Evolutionary conservation across 1,140 invertebrate species (phyloP).

Genomic region (Drosophila repleta): DNA sequence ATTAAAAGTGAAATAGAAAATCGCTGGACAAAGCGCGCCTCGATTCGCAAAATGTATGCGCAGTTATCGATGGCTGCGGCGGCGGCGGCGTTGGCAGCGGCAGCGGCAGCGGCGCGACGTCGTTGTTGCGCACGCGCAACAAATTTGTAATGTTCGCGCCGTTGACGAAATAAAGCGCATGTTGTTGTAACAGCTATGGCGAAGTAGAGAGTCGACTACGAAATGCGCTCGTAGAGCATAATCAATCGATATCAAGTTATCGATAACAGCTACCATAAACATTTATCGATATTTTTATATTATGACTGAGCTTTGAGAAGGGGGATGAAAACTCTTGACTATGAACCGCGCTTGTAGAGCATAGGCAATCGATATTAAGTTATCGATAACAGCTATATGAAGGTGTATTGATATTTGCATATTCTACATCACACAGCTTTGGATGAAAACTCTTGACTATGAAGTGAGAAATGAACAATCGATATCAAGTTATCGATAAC

Average conservation of each 20-base stretch:
- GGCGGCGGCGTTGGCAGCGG: neutral
- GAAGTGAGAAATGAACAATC: too few relatives aligned
- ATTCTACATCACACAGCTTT: too few relatives aligned
- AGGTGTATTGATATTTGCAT: too few relatives aligned
- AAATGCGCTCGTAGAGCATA: conserved; percentile 11
- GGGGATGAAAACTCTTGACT: too few relatives aligned
- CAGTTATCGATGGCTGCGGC: conserved; percentile 5
- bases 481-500: neutral
- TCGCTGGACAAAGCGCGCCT: conserved; percentile 30
- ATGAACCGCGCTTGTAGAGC: too few relatives aligned
- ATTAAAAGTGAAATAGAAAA: conserved; percentile 52
- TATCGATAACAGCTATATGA: too few relatives aligned
- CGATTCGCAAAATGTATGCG: conserved; percentile 35
- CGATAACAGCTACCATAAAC: neutral
- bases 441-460: too few relatives aligned
- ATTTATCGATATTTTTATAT: too few relatives aligned
- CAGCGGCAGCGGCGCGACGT: neutral
- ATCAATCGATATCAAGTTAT: neutral
- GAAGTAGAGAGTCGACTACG: conserved; percentile 16
- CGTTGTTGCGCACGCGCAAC: conserved; percentile 63
- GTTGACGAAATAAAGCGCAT: conserved; percentile 23
- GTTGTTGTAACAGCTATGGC: conserved; percentile 1
- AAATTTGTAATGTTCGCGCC: conserved; percentile 70
- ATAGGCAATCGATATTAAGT: too few relatives aligned
- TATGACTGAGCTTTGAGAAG: too few relatives aligned